Percentiles rank a stretch among this genome's conserved stretches.
phyloP scores from a whole-genome alignment of 2,797 vertebrate species.

The Allobates femoralis region DNA sequence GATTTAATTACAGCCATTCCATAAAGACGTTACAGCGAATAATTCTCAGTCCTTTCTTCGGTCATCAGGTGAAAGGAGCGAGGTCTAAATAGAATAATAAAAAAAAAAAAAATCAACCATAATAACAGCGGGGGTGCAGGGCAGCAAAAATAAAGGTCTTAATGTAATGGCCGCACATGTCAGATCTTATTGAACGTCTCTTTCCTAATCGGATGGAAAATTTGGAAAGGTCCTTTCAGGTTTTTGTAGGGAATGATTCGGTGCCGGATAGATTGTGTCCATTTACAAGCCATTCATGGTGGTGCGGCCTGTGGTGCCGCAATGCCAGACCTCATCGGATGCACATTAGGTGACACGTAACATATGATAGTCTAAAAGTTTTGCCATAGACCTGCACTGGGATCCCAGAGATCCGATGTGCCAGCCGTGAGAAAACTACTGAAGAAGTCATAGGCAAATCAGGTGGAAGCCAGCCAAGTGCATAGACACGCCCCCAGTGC shows the following conservation, averaged over 20 bases:
- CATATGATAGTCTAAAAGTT: no score
- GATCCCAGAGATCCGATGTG: no score
- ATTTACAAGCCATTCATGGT: neutral
- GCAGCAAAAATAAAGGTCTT: neutral
- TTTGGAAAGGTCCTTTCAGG: slow-evolving; percentile 3
- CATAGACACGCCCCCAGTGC: no score
- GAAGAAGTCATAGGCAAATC: no score
- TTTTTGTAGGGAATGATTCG: neutral
- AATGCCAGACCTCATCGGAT: neutral
- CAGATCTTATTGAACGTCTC: neutral
- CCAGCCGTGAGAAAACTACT: no score
- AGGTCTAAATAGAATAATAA: neutral
- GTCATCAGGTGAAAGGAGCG: neutral
- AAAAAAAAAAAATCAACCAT: slow-evolving; percentile 3
- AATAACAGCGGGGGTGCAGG: slow-evolving; percentile 14
- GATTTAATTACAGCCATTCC: slow-evolving; percentile 43
- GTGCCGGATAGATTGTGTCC: neutral
- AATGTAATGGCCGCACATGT: neutral
- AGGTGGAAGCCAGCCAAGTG: no score
- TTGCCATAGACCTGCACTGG: no score
- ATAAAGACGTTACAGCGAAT: neutral
- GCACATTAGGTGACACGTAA: neutral
- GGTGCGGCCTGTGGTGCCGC: neutral
- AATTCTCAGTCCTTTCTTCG: slow-evolving; percentile 17
- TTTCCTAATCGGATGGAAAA: neutral